These are phyloP conservation scores for Megaceryle alcyon DNA, from an alignment of 2,797 vertebrate species.

Conservation along the genomic window DNA sequence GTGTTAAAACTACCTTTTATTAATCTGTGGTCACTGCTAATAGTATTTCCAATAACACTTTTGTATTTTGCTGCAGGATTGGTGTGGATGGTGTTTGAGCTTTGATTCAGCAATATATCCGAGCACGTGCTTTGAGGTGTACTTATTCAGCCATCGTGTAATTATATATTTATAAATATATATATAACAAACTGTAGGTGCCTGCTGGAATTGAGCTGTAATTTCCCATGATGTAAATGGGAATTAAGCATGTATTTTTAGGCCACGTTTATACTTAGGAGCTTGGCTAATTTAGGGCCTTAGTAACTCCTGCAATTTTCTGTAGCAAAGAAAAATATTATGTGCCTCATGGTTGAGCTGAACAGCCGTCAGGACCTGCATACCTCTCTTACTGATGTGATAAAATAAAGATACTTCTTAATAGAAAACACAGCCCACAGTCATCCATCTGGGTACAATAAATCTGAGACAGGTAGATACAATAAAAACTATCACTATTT, in stretches of 20 bases:
- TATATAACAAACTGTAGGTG: neutral
- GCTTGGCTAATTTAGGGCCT: constrained; percentile 20
- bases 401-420: constrained; percentile 41
- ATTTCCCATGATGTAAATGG: constrained; percentile 10
- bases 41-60: neutral
- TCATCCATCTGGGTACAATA: constrained; percentile 43
- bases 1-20: neutral
- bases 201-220: neutral
- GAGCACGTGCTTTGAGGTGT: neutral
- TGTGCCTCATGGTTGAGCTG: neutral
- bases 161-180: constrained; percentile 17
- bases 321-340: constrained; percentile 7
- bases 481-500: constrained; percentile 18
- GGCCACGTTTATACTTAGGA: neutral
- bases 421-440: constrained; percentile 40
- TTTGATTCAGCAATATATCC: neutral
- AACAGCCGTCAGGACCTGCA: constrained; percentile 11
- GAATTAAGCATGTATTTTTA: constrained; percentile 22
- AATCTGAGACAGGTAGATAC: constrained; percentile 47
- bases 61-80: neutral
- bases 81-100: neutral
- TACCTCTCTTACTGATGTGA: neutral
- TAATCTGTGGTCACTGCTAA: neutral
- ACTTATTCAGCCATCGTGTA: neutral
- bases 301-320: neutral